Base-by-base conservation (phyloP, 2,888 invertebrate genomes). In the Rotaria sp. region DNA sequence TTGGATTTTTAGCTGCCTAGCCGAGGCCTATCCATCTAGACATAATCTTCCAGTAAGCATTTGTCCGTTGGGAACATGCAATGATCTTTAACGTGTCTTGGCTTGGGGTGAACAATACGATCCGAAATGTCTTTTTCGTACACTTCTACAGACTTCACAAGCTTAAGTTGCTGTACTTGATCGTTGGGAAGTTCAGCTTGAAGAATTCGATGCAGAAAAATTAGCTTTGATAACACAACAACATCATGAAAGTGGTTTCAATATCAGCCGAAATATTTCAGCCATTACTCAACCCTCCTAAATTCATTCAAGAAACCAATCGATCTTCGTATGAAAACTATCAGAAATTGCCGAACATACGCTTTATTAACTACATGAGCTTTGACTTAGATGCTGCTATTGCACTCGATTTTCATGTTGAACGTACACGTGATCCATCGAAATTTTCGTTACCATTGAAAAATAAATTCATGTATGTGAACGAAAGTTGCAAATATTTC, bases 341-440 rank as follows among this genome's bases (percentile, higher is more conserved):
- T 35, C 67, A 38, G 2, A 0, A 15, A 35, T 38, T 67, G 38
- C 67, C 67, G 18, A 67, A 67, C 8, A 35, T 35, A 38, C 35
- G 21, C 2, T 67, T 67, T 21, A 67, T 67, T 4, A 99, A 99
- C 92, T 98, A 98, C 92, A 99, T 96, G 92, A 96, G 96, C 45
- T 94, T 98, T 88, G 98, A 98, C 55, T 97, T 98, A 85, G 98
- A 99, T 92, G 98, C 98, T 87, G 96, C 97, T 90, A 97, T 99
- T 88, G 97, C 98, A 21, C 93, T 99, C 85, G 97, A 97, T 92
- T 99, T 99, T 91, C 98, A 99, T 91, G 97, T 98, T 92, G 96
- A 96, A 7, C 93, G 97, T 93, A 91, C 90, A 91, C 87, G 95
- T 90, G 94, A 94, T 88, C 95, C 96, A 88, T 95, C 95, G 91